These are phyloP conservation scores for Corapipo altera DNA, from an alignment of 2,113 vertebrate species.

Conservation along the genomic window DNA sequence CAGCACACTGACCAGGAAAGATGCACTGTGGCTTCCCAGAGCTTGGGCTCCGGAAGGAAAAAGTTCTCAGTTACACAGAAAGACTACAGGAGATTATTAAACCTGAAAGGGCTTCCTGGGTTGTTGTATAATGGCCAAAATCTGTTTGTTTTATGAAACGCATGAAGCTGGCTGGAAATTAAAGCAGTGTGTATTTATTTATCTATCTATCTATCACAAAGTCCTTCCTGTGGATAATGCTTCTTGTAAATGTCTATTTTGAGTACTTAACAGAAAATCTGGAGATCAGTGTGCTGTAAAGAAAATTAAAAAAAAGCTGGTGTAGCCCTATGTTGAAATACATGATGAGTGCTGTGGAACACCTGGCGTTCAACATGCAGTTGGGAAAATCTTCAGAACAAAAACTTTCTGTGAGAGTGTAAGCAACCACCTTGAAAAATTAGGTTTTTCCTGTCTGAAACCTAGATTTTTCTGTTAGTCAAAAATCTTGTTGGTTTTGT, in stretches of 20 bases:
- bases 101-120: not conserved
- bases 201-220: not conserved
- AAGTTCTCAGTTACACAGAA: not conserved
- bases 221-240: not conserved
- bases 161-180: not conserved
- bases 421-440: not conserved
- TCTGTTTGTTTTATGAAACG: not conserved
- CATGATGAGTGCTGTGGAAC: not conserved
- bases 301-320: not conserved
- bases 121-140: not conserved
- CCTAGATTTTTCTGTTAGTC: not conserved
- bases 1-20: not conserved
- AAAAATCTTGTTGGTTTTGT: not conserved
- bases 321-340: not conserved
- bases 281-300: not conserved
- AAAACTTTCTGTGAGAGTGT: not conserved
- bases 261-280: not conserved
- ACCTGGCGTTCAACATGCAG: not conserved
- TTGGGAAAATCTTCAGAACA: not conserved
- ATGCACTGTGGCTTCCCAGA: not conserved
- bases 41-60: not conserved
- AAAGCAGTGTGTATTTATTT: not conserved
- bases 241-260: not conserved
- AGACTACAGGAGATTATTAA: not conserved
- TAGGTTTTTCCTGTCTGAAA: not conserved